phyloP scores from a whole-genome alignment of 2,888 invertebrate genomes.

The Orchesella flavescens region DNA sequence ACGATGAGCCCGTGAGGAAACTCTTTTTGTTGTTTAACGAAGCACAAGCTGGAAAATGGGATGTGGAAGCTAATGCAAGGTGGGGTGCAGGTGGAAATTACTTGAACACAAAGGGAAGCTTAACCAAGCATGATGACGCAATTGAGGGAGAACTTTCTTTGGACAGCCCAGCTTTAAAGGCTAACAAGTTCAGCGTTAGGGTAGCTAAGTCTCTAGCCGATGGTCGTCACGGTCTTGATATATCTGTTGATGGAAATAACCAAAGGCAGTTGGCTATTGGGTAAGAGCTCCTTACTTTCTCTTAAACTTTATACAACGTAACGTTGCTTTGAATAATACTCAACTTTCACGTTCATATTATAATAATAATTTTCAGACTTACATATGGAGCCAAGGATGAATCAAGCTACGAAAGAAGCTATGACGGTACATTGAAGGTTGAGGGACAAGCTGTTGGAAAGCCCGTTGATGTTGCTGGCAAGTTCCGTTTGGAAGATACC shows the following conservation, averaged over 20 bases:
- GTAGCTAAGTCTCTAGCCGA: slow-evolving; percentile 62
- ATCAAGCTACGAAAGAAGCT: slow-evolving; percentile 65
- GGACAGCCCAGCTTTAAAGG: slow-evolving; percentile 69
- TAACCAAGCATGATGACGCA: slow-evolving; percentile 43
- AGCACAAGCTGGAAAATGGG: slow-evolving; percentile 50
- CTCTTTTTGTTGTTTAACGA: slow-evolving; percentile 57
- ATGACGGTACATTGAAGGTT: slow-evolving; percentile 61
- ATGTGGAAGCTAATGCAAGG: slow-evolving; percentile 63
- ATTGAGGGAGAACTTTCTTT: slow-evolving; percentile 67
- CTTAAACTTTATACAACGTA: too few relatives aligned
- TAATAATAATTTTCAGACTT: slow-evolving; percentile 35
- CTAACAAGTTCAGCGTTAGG: slow-evolving; percentile 70
- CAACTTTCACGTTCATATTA: slow-evolving; percentile 51
- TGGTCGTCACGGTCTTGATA: slow-evolving; percentile 66
- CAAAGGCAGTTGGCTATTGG: slow-evolving; percentile 58
- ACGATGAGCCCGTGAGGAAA: slow-evolving; percentile 57
- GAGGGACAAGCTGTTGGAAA: slow-evolving; percentile 26
- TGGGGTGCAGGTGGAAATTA: slow-evolving; percentile 71
- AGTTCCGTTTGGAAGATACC: slow-evolving; percentile 68
- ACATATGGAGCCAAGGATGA: slow-evolving; percentile 23
- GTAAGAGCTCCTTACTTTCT: too few relatives aligned
- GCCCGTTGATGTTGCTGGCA: slow-evolving; percentile 61
- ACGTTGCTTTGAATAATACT: too few relatives aligned
- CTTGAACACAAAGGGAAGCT: slow-evolving; percentile 65
- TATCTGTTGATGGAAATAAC: slow-evolving; percentile 65